Evolutionary conservation across 2,797 vertebrate genomes (phyloP), one percentile per base, ranked within the genome.

Genomic region (Acanthurus leucopareius): DNA sequence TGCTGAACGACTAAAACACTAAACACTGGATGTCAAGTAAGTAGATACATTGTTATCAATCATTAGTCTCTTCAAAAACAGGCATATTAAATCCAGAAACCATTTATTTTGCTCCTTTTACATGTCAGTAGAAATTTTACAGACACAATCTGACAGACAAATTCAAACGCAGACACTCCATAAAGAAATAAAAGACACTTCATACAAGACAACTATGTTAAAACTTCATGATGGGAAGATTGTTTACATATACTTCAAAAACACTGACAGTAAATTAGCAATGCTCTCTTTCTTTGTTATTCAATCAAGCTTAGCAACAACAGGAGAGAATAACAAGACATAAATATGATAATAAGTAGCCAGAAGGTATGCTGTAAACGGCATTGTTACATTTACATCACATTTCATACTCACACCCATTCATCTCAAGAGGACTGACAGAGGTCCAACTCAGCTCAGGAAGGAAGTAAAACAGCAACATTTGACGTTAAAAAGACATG

Each of bases 41-140:
- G 66, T 58, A 49, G 9, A 62, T 56, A 40, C 65, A 66, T 54
- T 40, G 9, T 65, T 70, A n/a, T 71, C 28, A 59, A 67, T 76
- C 49, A 68, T 16, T 53, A 2, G 25, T 78, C 57, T 67, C 44
- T 52, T 62, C 51, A 65, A 70, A 82, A 1, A 69, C 7, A 64
- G 2, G 9, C 28, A 19, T 5, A 8, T 52, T 52, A 28, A 45
- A 58, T 54, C 76, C 45, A 67, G 42, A 88, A 89, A 86, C 48
- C 16, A 68, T 93, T 93, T 93, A 92, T 94, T 93, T 90, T 85
- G 59, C 45, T 91, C 52, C 51, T 72, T 88, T 86, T 72, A 91
- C 79, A 89, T 47, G 62, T 78, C 57, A 81, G 47, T 51, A 79
- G 64, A 85, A 76, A 70, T 75, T 11, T 61, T 42, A 84, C 20